A percentile compares a stretch with the other conserved stretches of the same genome.
These are phyloP conservation scores for Chaitophorus viminalis DNA, from an alignment of 2,888 invertebrate species.

Conservation along the genomic window DNA sequence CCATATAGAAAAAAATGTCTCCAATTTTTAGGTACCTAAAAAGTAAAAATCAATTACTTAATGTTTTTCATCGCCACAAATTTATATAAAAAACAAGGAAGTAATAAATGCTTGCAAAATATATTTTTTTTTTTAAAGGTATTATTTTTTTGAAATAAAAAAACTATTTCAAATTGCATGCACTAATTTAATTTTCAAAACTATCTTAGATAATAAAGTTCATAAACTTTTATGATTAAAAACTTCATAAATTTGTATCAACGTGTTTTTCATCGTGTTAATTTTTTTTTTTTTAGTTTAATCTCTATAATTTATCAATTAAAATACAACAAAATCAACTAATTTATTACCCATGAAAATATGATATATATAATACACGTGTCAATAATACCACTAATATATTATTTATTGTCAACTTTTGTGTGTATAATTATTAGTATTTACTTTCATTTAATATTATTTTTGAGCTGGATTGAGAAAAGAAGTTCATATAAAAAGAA, in stretches of 20 bases:
- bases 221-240: neutral
- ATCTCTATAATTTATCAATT: neutral
- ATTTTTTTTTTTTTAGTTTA: neutral
- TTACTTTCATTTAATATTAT: conserved; percentile 6
- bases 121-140: neutral
- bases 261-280: neutral
- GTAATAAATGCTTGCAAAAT: too few species aligned
- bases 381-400: neutral
- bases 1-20: too few species aligned
- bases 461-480: neutral
- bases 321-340: neutral
- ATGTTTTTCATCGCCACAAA: too few species aligned
- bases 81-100: too few species aligned
- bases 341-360: neutral
- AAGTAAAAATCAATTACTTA: too few species aligned
- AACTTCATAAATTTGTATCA: neutral
- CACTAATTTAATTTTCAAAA: neutral
- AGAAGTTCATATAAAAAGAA: conserved; percentile 24
- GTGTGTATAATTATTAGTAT: conserved; percentile 18
- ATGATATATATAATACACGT: neutral
- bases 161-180: neutral
- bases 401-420: neutral
- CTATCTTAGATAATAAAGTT: neutral
- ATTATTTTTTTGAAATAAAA: neutral
- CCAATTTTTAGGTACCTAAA: too few species aligned